Evolutionary conservation across 2,113 vertebrate species (phyloP).

Genomic region (Ornithorhynchus anatinus): DNA sequence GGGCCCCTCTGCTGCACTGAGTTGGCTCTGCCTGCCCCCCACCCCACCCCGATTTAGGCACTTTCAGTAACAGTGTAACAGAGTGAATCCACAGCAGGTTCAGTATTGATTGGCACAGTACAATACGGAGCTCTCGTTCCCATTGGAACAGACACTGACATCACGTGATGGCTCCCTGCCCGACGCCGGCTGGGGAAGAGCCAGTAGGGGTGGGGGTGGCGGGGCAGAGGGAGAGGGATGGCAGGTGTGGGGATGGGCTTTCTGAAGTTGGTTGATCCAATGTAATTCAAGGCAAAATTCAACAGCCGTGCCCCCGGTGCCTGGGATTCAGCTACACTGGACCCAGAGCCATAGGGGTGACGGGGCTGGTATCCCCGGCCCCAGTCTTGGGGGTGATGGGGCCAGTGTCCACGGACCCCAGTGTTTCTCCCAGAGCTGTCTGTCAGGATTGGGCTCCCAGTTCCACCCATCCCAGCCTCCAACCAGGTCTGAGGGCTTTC

Average conservation of each 20-base stretch:
- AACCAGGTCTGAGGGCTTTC: too few species aligned
- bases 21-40: conserved; percentile 9
- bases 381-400: too few species aligned
- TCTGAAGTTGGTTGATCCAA: conserved; percentile 3
- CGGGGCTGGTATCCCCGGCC: too few species aligned
- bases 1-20: not conserved
- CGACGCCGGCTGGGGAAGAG: conserved; percentile 10
- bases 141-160: conserved; percentile 34
- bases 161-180: conserved; percentile 12
- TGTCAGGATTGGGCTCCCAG: too few species aligned
- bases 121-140: conserved; percentile 36
- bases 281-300: conserved; percentile 20
- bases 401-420: too few species aligned
- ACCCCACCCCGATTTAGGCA: conserved; percentile 52
- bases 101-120: conserved; percentile 38
- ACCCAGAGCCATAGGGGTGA: not conserved
- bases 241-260: conserved; percentile 17
- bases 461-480: too few species aligned
- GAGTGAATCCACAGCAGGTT: conserved; percentile 50
- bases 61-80: conserved; percentile 60
- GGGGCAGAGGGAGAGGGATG: conserved; percentile 15
- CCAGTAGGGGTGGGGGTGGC: conserved; percentile 11
- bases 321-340: not conserved
- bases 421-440: too few species aligned
- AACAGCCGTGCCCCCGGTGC: not conserved